Evolutionary conservation across 2,113 vertebrate species (phyloP).

Genomic region (Elanus axillaris): DNA sequence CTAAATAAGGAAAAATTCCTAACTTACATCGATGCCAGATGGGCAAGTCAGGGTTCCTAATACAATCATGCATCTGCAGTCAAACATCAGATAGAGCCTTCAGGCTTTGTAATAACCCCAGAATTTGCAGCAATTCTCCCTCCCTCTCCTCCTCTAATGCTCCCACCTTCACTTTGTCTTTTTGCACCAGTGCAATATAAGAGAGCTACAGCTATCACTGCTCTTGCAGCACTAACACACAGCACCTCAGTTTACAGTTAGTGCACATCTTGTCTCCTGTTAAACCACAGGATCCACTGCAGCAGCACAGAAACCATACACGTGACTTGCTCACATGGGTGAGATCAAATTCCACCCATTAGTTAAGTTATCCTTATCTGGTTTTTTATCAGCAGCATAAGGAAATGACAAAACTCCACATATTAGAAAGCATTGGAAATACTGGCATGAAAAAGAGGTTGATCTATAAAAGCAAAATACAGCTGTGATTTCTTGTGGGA

Average conservation of each 20-base stretch:
- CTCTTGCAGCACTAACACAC: neutral
- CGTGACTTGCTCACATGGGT: rapidly evolving
- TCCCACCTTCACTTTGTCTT: neutral
- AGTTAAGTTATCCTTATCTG: neutral
- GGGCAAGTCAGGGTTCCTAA: neutral
- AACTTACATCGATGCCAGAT: rapidly evolving
- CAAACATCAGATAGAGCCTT: neutral
- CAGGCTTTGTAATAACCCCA: neutral
- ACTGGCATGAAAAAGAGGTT: neutral
- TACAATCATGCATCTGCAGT: rapidly evolving
- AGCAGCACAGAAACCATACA: neutral
- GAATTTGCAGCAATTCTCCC: neutral
- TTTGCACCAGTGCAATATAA: neutral
- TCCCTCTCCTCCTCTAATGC: neutral
- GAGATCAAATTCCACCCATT: neutral
- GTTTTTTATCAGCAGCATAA: neutral
- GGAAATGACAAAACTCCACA: neutral
- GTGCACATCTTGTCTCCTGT: neutral
- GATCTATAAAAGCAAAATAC: neutral
- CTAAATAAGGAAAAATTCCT: neutral
- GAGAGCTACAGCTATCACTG: neutral
- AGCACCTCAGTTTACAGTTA: neutral
- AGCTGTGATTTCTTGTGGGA: neutral
- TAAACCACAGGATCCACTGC: neutral
- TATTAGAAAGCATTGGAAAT: neutral